Evolutionary conservation across 2,113 vertebrate species (phyloP).

Genomic region (Siphamia tubifer): DNA sequence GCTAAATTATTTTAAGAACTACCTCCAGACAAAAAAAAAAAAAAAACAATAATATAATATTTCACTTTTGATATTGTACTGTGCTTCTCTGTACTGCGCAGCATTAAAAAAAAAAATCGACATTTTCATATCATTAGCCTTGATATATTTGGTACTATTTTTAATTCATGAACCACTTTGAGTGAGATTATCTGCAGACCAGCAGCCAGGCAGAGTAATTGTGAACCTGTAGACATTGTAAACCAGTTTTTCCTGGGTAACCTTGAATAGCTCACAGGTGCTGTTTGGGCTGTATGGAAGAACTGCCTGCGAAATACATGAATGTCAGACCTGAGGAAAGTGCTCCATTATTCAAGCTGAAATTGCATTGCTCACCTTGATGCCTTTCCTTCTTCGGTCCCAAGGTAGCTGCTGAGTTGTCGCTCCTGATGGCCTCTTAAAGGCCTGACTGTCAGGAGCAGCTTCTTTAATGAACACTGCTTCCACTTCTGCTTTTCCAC

Average conservation of each 20-base stretch:
- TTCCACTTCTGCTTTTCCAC: conserved; percentile 65
- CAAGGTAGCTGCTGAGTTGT: conserved; percentile 70
- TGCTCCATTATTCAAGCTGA: conserved; percentile 77
- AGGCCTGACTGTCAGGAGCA: conserved; percentile 68
- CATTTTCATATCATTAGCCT: conserved; percentile 40
- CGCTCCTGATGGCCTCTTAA: conserved; percentile 73
- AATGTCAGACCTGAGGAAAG: conserved; percentile 69
- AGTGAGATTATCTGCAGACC: conserved; percentile 59
- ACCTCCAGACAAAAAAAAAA: background rate
- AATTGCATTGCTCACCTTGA: conserved; percentile 80
- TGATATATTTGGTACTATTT: conserved; percentile 49
- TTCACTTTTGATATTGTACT: background rate
- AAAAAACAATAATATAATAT: background rate
- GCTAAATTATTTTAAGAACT: conserved; percentile 10
- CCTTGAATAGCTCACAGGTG: conserved; percentile 66
- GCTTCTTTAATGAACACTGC: conserved; percentile 73
- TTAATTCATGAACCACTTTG: conserved; percentile 66
- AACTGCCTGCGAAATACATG: conserved; percentile 66
- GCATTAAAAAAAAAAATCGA: background rate
- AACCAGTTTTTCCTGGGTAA: conserved; percentile 55
- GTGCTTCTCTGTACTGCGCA: background rate
- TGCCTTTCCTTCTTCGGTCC: conserved; percentile 65
- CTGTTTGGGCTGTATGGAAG: conserved; percentile 51
- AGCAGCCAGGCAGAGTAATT: conserved; percentile 56
- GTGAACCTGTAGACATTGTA: conserved; percentile 56